Evolutionary conservation across 2,797 vertebrate genomes (phyloP).

Genomic region (Buceros bicornis): DNA sequence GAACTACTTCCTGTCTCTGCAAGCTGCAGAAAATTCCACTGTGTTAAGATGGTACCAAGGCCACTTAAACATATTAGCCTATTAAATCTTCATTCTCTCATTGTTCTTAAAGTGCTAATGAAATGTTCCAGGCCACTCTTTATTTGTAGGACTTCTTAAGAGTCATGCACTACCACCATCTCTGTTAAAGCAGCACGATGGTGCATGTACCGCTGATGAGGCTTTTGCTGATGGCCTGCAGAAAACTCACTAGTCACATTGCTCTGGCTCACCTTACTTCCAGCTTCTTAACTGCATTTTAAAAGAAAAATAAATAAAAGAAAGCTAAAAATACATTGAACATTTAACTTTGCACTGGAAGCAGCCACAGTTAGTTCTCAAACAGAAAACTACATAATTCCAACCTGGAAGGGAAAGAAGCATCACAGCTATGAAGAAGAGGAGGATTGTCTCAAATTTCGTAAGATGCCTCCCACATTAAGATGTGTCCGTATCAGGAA

Average conservation of each 20-base stretch:
- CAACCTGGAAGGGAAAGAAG: neutral
- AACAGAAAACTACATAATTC: neutral
- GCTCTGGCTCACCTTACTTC: neutral
- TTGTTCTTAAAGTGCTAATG: constrained; percentile 78
- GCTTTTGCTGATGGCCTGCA: neutral
- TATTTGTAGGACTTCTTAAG: constrained; percentile 70
- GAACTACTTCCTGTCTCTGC: constrained; percentile 77
- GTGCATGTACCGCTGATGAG: neutral
- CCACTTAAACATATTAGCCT: constrained; percentile 76
- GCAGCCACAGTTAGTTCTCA: neutral
- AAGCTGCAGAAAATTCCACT: constrained; percentile 76
- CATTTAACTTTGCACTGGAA: neutral
- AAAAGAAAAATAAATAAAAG: neutral
- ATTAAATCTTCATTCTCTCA: constrained; percentile 72
- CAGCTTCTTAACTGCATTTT: neutral
- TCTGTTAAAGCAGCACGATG: constrained; percentile 35
- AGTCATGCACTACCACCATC: constrained; percentile 54
- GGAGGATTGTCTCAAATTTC: neutral
- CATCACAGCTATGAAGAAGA: neutral
- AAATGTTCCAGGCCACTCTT: constrained; percentile 74
- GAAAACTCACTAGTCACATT: neutral
- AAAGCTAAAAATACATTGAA: neutral
- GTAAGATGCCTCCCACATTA: neutral
- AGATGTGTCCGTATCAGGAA: neutral
- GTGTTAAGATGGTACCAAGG: constrained; percentile 75